phyloP scores from a whole-genome alignment of 2,113 vertebrate species.

The Lepus americanus region DNA sequence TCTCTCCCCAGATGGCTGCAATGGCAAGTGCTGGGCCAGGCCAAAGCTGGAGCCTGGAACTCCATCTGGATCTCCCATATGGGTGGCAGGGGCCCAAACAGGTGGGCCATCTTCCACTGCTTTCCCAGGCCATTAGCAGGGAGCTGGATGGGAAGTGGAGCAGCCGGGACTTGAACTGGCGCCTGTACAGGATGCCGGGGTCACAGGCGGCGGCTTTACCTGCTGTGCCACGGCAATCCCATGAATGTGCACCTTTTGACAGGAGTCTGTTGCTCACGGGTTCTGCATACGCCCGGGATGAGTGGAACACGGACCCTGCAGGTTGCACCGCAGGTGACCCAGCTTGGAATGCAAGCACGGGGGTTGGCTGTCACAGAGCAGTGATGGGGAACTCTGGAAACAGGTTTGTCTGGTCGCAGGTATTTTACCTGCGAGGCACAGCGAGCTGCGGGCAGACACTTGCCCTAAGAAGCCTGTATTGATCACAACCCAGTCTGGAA shows the following conservation, averaged over 20 bases:
- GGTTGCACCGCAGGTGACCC: not conserved
- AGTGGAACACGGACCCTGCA: not conserved
- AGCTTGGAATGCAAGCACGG: not conserved
- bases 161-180: too few species aligned
- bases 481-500: constrained; percentile 49
- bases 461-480: constrained; percentile 32
- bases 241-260: not conserved
- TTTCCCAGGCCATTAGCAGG: too few species aligned
- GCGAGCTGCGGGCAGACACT: constrained; percentile 49
- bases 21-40: too few species aligned
- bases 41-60: too few species aligned
- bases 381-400: not conserved
- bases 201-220: too few species aligned
- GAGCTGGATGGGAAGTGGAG: too few species aligned
- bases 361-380: not conserved
- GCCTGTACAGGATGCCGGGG: too few species aligned
- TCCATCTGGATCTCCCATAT: too few species aligned
- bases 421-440: constrained; percentile 40
- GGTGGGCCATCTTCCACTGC: too few species aligned
- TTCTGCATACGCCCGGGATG: not conserved
- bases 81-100: too few species aligned
- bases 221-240: too few species aligned
- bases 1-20: too few species aligned
- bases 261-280: not conserved
- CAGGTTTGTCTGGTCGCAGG: constrained; percentile 70